Percentiles rank a stretch among this genome's conserved stretches.
Conservation (phyloP, 2,797 vertebrate species). For the Epinephelus malabaricus region DNA sequence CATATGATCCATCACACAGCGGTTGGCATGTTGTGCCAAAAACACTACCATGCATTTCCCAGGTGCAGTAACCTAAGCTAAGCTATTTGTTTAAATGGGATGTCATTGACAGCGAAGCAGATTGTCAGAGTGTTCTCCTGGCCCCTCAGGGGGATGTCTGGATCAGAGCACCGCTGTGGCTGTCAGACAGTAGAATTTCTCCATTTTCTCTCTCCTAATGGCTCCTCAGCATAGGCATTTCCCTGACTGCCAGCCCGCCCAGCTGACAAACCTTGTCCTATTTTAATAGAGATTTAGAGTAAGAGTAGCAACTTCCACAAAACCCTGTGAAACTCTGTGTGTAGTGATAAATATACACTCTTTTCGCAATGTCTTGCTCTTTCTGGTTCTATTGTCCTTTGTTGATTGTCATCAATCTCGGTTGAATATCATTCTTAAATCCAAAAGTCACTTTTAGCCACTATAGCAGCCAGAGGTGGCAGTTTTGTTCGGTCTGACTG, state of each 20-base stretch:
- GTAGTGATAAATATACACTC: conserved; percentile 23
- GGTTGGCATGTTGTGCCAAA: conserved; percentile 67
- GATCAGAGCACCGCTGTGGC: conserved; percentile 80
- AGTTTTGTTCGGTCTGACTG: not conserved
- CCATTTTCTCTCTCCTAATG: conserved; percentile 79
- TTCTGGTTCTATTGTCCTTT: not conserved
- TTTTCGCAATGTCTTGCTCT: not conserved
- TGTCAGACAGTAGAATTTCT: conserved; percentile 82
- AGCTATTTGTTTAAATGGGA: conserved; percentile 84
- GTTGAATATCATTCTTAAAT: not conserved
- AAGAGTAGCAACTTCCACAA: conserved; percentile 48
- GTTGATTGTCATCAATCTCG: not conserved
- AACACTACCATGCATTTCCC: conserved; percentile 70
- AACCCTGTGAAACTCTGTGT: conserved; percentile 23
- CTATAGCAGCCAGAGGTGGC: not conserved
- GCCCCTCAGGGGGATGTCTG: conserved; percentile 75
- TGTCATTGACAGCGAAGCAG: conserved; percentile 80
- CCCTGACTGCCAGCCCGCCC: conserved; percentile 69
- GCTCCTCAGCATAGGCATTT: conserved; percentile 75
- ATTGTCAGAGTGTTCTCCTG: conserved; percentile 78
- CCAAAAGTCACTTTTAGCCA: not conserved
- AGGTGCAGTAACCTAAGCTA: conserved; percentile 71
- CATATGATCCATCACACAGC: conserved; percentile 63
- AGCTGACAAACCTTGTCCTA: conserved; percentile 66
- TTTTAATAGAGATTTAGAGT: conserved; percentile 63